Base-by-base conservation (phyloP, 1,140 invertebrate species). In the Drosophila pallidifrons region DNA sequence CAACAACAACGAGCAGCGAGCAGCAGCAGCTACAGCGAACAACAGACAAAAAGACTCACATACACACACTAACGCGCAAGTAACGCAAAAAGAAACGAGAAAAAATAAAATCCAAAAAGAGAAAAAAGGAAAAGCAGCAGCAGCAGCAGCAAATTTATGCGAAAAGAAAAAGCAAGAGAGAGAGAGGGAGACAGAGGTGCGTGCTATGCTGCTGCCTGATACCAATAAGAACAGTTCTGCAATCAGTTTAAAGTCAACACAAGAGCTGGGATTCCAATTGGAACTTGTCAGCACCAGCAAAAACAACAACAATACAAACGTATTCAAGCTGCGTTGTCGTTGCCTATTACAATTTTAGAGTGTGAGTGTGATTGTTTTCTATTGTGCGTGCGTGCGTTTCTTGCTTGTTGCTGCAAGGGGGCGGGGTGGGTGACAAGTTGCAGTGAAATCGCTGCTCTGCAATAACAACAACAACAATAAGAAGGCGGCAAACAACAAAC, bases 351-450 rank as follows among this genome's bases (percentile, higher is more conserved):
- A 45, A 16, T 61, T 52, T 28, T 43, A 10, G 25, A 52, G 68
- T 52, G 58, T 54, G 28, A 16, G 60, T 13, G 51, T 49, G 65
- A 74, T 74, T 74, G 71, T 74, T 74, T 74, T 68, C 65, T 74
- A 74, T 74, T 74, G 69, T 74, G 70, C 67, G 69, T 73, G 65
- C 69, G 69, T 71, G 41, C 68, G 38, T 68, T 43, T 59, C 35
- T 51, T 60, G 46, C 3, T 16, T n/a, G 52, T 54, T 32, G 32
- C 32, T 38, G 52, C 35, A 38, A 10, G 65, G 57, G 54, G 71
- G 71, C 41, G 71, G 71, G 71, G 71, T 15, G 71, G 71, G 63
- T 45, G 66, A n/a, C 10, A 15, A 49, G 8, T 8, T 67, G 43
- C 51, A 68, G 35, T 69, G 65, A 47, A 49, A 74, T 61, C 59